Evolutionary conservation across 2,888 invertebrate genomes (phyloP), one percentile per base, ranked within the genome.

Genomic region (Melipona beecheii): DNA sequence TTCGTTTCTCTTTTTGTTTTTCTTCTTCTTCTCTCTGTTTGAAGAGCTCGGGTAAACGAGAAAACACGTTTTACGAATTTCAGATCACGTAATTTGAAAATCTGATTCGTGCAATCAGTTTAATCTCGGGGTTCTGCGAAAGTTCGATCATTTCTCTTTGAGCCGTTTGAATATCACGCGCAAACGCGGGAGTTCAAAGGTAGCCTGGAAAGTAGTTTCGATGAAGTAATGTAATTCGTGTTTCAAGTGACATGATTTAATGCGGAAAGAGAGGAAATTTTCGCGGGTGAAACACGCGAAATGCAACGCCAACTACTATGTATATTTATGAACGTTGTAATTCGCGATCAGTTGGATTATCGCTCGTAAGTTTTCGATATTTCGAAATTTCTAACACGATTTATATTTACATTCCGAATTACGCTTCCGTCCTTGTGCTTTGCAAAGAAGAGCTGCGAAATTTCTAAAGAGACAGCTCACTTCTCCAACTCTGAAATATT

Each of bases 291-390:
- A 62, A 52, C 64, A 75, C 49, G 43, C 21, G 27, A 56, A 66
- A 75, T 24, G 60, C 43, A 79, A 62, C 72, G 70, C 24, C 52
- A 75, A 73, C 50, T 56, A 60, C 36, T 72, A 74, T 62, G 36
- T 70, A 50, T 81, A 27, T 62, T 58, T 27, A 19, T 19, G 5
- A 19, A 78, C 24, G 69, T 49, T 49, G 54, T 78, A 73, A 86
- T 43, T 76, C 58, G 36, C 73, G 70, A 70, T 27, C 31, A 27
- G 21, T 31, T 49, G 66, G 54, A 50, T 74, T 83, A 75, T 78
- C 65, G 68, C 64, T 74, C 78, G 65, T 75, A 72, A 80, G 75
- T 60, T 69, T 83, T 73, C 60, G 60, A 68, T 27, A 4, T 19
- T 11, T 54, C 31, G 58, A 49, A 31, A 50, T 17, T n/a, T 52